Base-by-base conservation (phyloP, 2,113 vertebrate species). In the Odontesthes bonariensis region DNA sequence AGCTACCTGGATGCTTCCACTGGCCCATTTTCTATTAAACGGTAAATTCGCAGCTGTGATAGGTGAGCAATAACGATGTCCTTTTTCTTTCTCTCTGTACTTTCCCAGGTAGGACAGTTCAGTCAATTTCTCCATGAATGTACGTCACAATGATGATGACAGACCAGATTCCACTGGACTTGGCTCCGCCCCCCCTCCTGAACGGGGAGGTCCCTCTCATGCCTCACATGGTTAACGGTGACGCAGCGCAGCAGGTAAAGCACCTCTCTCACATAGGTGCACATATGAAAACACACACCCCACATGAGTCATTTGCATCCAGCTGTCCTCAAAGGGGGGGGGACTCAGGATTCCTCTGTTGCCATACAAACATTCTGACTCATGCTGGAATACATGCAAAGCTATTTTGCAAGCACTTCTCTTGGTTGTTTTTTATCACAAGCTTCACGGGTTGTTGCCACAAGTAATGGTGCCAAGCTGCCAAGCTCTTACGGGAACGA, bases 131-230 rank as follows among this genome's bases (percentile, higher is more conserved):
- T 98, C 98, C 97, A 99, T 99, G 98, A 99, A 99, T 99, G 98
- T 99, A 98, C 91, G 97, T 99, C 98, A 98, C 98, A 95, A 98
- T 99, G 98, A 98, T 99, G 98, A 99, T 99, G 98, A 98, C 97
- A 95, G 98, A 99, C 96, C 97, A 98, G 91, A 97, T 99, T 90
- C 97, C 97, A 84, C 95, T 99, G 96, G 98, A 99, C 88, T 95
- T 99, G 95, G 95, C 97, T 59, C 97, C 96, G 64, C 96, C 97
- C 52, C 86, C 96, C 40, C 84, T 97, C 94, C 95, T 99, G 93
- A 98, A 97, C 13, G 96, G 96, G 91, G 97, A 99, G 91, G 95
- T 98, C 68, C 93, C 98, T 82, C 97, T 98, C 94, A 97, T 98
- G 96, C 96, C 96, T 54, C 96, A 97, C 95, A 94, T 99, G 76